These are phyloP conservation scores for Lycophotia porphyrea DNA, from an alignment of 2,888 invertebrate genomes.

Conservation along the genomic window DNA sequence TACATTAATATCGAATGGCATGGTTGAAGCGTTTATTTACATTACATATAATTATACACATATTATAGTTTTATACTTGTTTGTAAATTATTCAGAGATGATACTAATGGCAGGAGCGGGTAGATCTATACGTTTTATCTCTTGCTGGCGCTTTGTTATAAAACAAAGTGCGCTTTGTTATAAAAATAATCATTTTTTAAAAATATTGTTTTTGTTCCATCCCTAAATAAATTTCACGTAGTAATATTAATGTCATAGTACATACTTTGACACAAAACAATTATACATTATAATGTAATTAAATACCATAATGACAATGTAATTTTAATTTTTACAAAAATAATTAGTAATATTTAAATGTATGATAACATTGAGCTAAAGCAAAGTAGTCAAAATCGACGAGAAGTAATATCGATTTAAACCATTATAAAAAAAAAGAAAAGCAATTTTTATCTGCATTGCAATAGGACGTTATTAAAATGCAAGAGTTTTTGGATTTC, in stretches of 20 bases:
- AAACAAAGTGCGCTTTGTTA: not conserved
- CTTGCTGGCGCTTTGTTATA: not conserved
- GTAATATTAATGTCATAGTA: slow-evolving; percentile 6
- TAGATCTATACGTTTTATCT: not conserved
- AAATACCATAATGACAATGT: not conserved
- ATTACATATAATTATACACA: slow-evolving; percentile 15
- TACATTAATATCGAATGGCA: slow-evolving; percentile 58
- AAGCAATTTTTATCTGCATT: not conserved
- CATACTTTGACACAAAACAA: slow-evolving; percentile 1
- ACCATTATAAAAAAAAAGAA: too few species aligned
- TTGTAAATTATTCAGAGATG: slow-evolving; percentile 34
- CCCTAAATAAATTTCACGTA: slow-evolving; percentile 14
- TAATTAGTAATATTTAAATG: not conserved
- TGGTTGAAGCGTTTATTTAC: slow-evolving; percentile 45
- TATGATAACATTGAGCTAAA: not conserved
- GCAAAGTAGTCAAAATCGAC: slow-evolving; percentile 1
- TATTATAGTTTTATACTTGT: slow-evolving; percentile 1
- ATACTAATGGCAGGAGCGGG: not conserved
- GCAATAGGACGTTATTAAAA: slow-evolving; percentile 3
- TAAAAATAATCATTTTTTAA: not conserved
- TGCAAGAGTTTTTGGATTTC: slow-evolving; percentile 20
- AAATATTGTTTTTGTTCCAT: slow-evolving; percentile 9
- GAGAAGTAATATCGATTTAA: not conserved
- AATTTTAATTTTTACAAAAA: slow-evolving; percentile 11
- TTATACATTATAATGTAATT: not conserved